These are phyloP conservation scores for Bugulina stolonifera DNA, from an alignment of 2,888 invertebrate genomes.

Conservation along the genomic window DNA sequence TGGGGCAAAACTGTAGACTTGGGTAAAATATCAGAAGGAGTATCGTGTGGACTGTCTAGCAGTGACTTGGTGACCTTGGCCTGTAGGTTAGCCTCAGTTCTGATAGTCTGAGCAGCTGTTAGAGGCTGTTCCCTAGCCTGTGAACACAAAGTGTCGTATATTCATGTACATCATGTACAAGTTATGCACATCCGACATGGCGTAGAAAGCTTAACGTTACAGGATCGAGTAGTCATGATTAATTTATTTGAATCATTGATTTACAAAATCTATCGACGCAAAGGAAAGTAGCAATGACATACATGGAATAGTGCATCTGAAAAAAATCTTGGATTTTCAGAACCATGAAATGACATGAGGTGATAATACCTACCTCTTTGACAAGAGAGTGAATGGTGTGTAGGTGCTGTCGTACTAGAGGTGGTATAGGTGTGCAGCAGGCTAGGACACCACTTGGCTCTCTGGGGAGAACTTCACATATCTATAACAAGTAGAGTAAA, in stretches of 20 bases:
- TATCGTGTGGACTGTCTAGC: background rate
- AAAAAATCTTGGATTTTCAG: no score
- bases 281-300: no score
- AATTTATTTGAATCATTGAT: no score
- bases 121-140: conserved; percentile 11
- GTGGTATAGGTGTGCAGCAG: conserved; percentile 88
- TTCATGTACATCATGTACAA: no score
- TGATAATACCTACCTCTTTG: conserved; percentile 54
- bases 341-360: no score
- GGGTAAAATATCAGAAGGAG: background rate
- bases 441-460: conserved; percentile 88
- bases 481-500: no score
- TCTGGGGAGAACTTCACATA: conserved; percentile 45
- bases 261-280: no score
- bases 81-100: conserved; percentile 12
- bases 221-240: no score
- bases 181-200: no score
- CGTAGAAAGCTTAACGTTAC: no score
- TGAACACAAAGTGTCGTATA: no score
- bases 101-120: background rate
- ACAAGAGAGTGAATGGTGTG: conserved; percentile 61
- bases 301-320: no score
- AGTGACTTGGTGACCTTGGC: background rate
- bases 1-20: background rate
- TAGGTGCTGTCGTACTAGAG: conserved; percentile 62